These are phyloP conservation scores for Zaprionus nigranus DNA, from an alignment of 1,140 invertebrate genomes.

Conservation along the genomic window DNA sequence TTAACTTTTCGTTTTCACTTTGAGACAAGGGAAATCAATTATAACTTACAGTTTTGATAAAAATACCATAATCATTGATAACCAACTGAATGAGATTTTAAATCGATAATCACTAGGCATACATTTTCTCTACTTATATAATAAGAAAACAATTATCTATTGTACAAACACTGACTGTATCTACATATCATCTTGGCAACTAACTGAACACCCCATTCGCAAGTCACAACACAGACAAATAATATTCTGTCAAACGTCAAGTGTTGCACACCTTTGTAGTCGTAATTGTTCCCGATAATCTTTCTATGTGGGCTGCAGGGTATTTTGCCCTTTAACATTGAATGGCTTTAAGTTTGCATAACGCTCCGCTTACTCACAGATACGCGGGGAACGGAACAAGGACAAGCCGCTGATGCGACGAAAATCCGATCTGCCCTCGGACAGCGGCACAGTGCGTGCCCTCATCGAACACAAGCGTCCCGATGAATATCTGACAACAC, in stretches of 20 bases:
- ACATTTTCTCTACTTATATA: neutral
- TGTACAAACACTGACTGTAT: neutral
- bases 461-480: constrained; percentile 96
- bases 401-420: constrained; percentile 95
- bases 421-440: constrained; percentile 97
- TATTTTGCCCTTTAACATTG: constrained; percentile 1
- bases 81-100: neutral
- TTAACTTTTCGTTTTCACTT: neutral
- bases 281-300: constrained; percentile 30
- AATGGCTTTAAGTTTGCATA: constrained; percentile 57
- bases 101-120: neutral
- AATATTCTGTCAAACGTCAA: constrained; percentile 31
- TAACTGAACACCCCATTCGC: constrained; percentile 23
- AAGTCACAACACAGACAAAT: constrained; percentile 13
- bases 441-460: constrained; percentile 94
- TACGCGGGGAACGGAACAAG: constrained; percentile 86
- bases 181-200: neutral
- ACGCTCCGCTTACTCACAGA: constrained; percentile 64
- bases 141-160: neutral
- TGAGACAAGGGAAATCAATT: neutral
- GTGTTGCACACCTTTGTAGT: constrained; percentile 29
- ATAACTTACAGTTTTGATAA: neutral
- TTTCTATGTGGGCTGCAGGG: constrained; percentile 23
- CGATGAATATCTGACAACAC: constrained; percentile 92
- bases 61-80: neutral